phyloP scores from a whole-genome alignment of 1,140 invertebrate genomes.

The Wasmannia auropunctata region DNA sequence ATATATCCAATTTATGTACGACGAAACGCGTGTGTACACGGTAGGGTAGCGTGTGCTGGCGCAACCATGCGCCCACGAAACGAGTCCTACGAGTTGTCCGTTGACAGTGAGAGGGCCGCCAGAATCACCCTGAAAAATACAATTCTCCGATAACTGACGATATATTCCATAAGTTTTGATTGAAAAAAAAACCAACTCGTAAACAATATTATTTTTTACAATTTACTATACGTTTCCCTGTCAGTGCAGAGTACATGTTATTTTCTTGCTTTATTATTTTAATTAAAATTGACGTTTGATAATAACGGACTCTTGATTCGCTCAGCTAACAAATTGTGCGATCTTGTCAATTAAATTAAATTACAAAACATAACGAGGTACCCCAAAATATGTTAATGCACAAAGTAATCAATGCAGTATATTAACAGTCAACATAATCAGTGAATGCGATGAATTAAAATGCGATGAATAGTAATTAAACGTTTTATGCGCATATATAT shows the following conservation, averaged over 20 bases:
- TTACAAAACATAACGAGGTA: neutral
- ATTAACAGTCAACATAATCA: neutral
- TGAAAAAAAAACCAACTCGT: neutral
- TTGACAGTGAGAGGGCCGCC: slow-evolving; percentile 85
- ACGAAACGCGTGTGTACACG: slow-evolving; percentile 79
- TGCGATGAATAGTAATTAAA: neutral
- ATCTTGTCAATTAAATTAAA: slow-evolving; percentile 17
- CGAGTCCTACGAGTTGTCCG: slow-evolving; percentile 80
- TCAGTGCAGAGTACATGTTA: neutral
- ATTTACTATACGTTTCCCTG: neutral
- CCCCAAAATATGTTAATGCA: neutral
- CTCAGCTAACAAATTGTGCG: neutral
- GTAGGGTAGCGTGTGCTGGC: slow-evolving; percentile 74
- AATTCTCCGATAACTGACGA: neutral
- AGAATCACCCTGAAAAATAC: slow-evolving; percentile 83
- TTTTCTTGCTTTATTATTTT: neutral
- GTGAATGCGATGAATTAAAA: neutral
- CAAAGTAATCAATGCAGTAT: neutral
- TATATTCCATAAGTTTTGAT: neutral
- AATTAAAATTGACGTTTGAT: slow-evolving; percentile 7
- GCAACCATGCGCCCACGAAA: slow-evolving; percentile 83
- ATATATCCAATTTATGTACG: slow-evolving; percentile 66
- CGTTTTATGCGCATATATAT: neutral
- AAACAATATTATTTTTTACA: neutral
- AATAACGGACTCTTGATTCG: neutral